Evolutionary conservation across 2,888 invertebrate genomes (phyloP), one percentile per base, ranked within the genome.

Genomic region (Syritta pipiens): DNA sequence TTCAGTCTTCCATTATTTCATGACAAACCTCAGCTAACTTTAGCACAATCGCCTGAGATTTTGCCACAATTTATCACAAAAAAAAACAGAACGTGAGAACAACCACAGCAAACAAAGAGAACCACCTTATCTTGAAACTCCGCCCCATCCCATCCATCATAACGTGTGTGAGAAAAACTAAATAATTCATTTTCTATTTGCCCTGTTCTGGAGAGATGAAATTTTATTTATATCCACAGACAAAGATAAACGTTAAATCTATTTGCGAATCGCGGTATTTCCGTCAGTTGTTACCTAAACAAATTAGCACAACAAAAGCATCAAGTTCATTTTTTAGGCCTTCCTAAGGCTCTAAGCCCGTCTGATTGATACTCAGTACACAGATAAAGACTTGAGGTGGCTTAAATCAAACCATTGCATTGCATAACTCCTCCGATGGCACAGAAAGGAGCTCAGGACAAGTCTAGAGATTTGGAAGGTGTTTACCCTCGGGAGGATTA

Each of bases 81-180:
- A 1, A 9, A 53, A 51, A 63, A 22, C 30, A 51, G 51, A 51
- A 53, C 51, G 63, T 63, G 63, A 53, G 63, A 63, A 51, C 42
- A 24, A 51, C 32, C 10, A 53, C 14, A 32, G 28, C 17, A 42
- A 51, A 51, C 63, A 63, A 63, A 42, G 51, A 44, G 42, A 53
- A 44, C n/a, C n/a, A n/a, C n/a, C n/a, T n/a, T 30, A 14, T 22
- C 19, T 20, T n/a, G 7, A 42, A 42, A 10, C 17, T 24, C 17
- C 26, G 28, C 4, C 9, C 26, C 19, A 12, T 35, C 9, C 46
- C 53, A 24, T 44, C 28, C 22, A 51, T 51, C 49, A 19, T 32
- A 24, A 28, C 22, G 10, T 53, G 40, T 42, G 22, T 63, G 51
- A 42, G 22, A 63, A 63, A 49, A n/a, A n/a, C 12, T 51, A 46